Conservation (phyloP, 1,140 invertebrate species). For the Drosophila pectinifera region DNA sequence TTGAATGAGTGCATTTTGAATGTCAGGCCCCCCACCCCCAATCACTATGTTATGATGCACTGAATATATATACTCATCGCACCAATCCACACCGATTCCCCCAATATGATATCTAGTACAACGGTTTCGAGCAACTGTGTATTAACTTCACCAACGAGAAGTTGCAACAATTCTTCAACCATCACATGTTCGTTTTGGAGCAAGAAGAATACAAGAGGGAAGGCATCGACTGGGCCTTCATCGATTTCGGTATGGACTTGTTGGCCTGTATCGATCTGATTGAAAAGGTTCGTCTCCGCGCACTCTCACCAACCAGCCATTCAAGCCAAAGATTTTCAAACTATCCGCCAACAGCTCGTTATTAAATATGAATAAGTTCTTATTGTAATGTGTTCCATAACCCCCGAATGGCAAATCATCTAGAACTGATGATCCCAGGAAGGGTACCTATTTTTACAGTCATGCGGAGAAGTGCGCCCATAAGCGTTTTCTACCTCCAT, state of each 20-base stretch:
- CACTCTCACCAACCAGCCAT: slow-evolving; percentile 38
- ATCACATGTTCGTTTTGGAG: slow-evolving; percentile 99
- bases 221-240: slow-evolving; percentile 97
- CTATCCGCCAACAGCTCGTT: slow-evolving; percentile 39
- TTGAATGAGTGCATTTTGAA: slow-evolving; percentile 42
- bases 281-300: slow-evolving; percentile 92
- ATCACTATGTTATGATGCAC: slow-evolving; percentile 31
- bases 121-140: slow-evolving; percentile 99
- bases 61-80: slow-evolving; percentile 47
- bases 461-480: slow-evolving; percentile 61
- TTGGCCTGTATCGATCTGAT: slow-evolving; percentile 98
- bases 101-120: slow-evolving; percentile 89
- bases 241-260: slow-evolving; percentile 99
- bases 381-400: slow-evolving; percentile 14
- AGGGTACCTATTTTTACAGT: slow-evolving; percentile 47
- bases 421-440: slow-evolving; percentile 75
- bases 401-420: slow-evolving; percentile 61
- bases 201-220: slow-evolving; percentile 98
- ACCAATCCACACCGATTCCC: slow-evolving; percentile 37
- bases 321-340: slow-evolving; percentile 27
- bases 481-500: slow-evolving; percentile 54
- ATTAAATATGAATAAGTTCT: slow-evolving; percentile 31
- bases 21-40: slow-evolving; percentile 31
- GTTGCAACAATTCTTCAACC: slow-evolving; percentile 99
- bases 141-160: slow-evolving; percentile 99